Percentiles rank a stretch among this genome's conserved stretches.
phyloP scores from a whole-genome alignment of 2,113 vertebrate genomes.

The Ancistrus triradiatus region DNA sequence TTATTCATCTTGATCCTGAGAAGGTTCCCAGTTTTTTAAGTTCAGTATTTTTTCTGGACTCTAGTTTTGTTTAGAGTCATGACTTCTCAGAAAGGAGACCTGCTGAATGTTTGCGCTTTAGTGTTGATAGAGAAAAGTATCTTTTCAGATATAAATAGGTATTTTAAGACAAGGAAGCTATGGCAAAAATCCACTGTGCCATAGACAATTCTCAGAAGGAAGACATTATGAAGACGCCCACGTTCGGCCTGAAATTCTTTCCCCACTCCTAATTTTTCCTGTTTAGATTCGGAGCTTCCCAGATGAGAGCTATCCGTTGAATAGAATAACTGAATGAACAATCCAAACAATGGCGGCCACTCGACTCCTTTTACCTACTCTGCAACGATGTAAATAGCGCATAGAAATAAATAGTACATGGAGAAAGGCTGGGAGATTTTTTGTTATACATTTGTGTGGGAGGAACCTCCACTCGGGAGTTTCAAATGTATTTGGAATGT shows the following conservation, averaged over 20 bases:
- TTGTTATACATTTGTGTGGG: slow-evolving; percentile 9
- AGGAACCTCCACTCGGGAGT: background rate
- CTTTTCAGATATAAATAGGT: background rate
- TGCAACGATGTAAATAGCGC: slow-evolving; percentile 34
- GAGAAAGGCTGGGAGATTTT: background rate
- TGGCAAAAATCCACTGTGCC: background rate
- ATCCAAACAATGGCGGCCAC: slow-evolving; percentile 32
- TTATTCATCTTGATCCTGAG: background rate
- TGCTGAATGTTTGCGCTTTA: too few species aligned
- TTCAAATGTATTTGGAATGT: slow-evolving; percentile 10
- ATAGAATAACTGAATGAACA: slow-evolving; percentile 38
- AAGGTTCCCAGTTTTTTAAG: background rate
- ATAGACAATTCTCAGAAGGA: background rate
- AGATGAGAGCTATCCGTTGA: slow-evolving; percentile 41
- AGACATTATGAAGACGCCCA: slow-evolving; percentile 40
- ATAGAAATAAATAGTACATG: slow-evolving; percentile 19
- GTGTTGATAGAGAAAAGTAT: too few species aligned
- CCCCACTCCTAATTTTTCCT: slow-evolving; percentile 29
- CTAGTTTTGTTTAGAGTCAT: too few species aligned
- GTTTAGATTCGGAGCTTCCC: slow-evolving; percentile 51
- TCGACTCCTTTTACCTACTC: background rate
- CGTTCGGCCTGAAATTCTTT: background rate
- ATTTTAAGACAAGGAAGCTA: background rate
- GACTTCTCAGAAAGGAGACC: too few species aligned
- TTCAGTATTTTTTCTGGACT: too few species aligned